Percentiles rank a stretch among this genome's conserved stretches.
Conservation (phyloP, 1,140 invertebrate genomes). For the Phthorimaea operculella region DNA sequence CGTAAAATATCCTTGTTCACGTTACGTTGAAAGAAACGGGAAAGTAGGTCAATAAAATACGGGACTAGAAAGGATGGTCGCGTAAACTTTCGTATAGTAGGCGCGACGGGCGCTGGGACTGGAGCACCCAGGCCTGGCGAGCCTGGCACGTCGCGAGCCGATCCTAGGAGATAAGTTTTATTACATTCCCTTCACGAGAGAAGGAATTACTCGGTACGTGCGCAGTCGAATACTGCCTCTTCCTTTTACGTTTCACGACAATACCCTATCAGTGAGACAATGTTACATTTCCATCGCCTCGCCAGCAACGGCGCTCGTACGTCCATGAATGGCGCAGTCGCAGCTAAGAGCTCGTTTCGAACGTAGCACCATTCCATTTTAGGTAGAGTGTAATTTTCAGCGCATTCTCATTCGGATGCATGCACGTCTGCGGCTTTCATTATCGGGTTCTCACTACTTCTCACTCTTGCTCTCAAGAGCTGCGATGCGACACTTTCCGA, state of each 20-base stretch:
- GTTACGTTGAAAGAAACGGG: neutral
- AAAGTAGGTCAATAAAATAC: constrained; percentile 5
- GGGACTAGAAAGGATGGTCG: neutral
- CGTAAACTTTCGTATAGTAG: no score
- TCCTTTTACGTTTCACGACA: constrained; percentile 29
- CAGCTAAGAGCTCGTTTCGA: neutral
- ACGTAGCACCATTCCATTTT: constrained; percentile 1
- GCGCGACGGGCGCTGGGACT: neutral
- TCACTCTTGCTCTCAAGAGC: neutral
- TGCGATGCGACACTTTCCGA: neutral
- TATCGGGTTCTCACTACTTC: neutral
- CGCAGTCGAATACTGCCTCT: constrained; percentile 36
- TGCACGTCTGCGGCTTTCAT: neutral
- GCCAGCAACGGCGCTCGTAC: neutral
- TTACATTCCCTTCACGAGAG: constrained; percentile 37
- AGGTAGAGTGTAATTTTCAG: constrained; percentile 1
- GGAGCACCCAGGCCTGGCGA: no score
- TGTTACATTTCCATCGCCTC: constrained; percentile 18
- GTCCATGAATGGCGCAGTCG: neutral
- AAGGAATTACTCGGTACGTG: constrained; percentile 36
- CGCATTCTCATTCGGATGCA: constrained; percentile 2
- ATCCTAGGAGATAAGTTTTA: constrained; percentile 40
- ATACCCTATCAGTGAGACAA: constrained; percentile 46
- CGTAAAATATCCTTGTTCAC: neutral
- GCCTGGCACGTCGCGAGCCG: constrained; percentile 28